A percentile compares a stretch with the other conserved stretches of the same genome.
phyloP scores from a whole-genome alignment of 2,113 vertebrate species.

The Platysternon megacephalum region DNA sequence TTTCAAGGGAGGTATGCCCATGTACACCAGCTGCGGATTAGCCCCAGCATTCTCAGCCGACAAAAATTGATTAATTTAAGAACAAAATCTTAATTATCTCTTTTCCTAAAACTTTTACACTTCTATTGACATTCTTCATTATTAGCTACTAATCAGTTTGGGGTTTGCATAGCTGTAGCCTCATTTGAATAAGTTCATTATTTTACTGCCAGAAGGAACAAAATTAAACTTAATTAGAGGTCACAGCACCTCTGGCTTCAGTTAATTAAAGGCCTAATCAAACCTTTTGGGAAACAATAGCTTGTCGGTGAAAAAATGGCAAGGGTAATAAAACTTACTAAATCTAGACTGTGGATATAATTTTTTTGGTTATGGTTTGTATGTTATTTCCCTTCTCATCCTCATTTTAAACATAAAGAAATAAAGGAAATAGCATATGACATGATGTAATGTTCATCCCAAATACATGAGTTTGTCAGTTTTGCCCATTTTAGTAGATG shows the following conservation, averaged over 20 bases:
- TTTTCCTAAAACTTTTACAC: neutral
- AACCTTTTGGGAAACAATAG: constrained; percentile 61
- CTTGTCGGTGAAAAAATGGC: constrained; percentile 51
- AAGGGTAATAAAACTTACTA: constrained; percentile 10
- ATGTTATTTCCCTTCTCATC: neutral
- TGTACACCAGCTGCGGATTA: neutral
- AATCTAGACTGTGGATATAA: neutral
- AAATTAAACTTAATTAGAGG: constrained; percentile 77
- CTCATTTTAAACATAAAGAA: neutral
- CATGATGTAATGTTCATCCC: neutral
- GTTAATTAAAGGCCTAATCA: constrained; percentile 79
- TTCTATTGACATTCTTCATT: constrained; percentile 56
- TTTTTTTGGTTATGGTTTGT: neutral
- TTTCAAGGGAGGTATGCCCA: neutral
- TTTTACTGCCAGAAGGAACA: constrained; percentile 64
- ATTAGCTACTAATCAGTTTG: constrained; percentile 59
- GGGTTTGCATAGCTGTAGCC: constrained; percentile 50
- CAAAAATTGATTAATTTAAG: neutral
- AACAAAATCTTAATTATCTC: neutral
- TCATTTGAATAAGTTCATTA: constrained; percentile 73
- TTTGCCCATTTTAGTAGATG: neutral
- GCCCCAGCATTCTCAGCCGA: neutral
- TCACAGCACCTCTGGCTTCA: constrained; percentile 66
- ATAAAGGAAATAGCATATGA: neutral
- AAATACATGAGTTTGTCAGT: neutral